Evolutionary conservation across 2,888 invertebrate species (phyloP).

Genomic region (Fissipunctia ypsillon): DNA sequence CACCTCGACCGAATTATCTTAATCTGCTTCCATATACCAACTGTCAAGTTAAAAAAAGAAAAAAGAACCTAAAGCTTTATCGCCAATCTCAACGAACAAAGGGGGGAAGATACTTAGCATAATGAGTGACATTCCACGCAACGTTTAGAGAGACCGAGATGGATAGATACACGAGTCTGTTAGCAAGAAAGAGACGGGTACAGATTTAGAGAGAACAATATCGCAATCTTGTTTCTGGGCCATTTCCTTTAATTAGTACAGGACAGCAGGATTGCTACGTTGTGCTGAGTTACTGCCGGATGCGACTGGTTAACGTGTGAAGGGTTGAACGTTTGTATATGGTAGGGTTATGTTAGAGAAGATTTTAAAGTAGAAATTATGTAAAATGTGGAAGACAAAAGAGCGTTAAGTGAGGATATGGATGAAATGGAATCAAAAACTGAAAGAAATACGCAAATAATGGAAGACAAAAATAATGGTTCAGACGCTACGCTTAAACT

Average conservation of each 20-base stretch:
- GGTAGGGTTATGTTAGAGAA: constrained; percentile 26
- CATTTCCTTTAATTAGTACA: constrained; percentile 91
- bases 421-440: neutral
- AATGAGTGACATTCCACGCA: constrained; percentile 89
- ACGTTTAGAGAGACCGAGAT: constrained; percentile 84
- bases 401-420: neutral
- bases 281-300: constrained; percentile 82
- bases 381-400: neutral
- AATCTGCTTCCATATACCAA: constrained; percentile 90
- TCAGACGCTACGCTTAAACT: neutral
- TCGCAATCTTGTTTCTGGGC: constrained; percentile 91
- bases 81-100: constrained; percentile 85
- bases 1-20: constrained; percentile 85
- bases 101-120: constrained; percentile 89
- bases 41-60: constrained; percentile 84
- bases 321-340: constrained; percentile 52
- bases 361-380: constrained; percentile 17
- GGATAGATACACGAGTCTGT: constrained; percentile 34
- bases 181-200: constrained; percentile 70
- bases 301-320: constrained; percentile 71
- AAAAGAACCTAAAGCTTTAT: constrained; percentile 78
- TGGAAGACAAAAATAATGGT: neutral
- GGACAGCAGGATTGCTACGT: constrained; percentile 85
- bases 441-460: neutral
- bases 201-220: constrained; percentile 87